A percentile compares a stretch with the other conserved stretches of the same genome.
These are phyloP conservation scores for Condylostylus longicornis DNA, from an alignment of 1,140 invertebrate species.

Conservation along the genomic window DNA sequence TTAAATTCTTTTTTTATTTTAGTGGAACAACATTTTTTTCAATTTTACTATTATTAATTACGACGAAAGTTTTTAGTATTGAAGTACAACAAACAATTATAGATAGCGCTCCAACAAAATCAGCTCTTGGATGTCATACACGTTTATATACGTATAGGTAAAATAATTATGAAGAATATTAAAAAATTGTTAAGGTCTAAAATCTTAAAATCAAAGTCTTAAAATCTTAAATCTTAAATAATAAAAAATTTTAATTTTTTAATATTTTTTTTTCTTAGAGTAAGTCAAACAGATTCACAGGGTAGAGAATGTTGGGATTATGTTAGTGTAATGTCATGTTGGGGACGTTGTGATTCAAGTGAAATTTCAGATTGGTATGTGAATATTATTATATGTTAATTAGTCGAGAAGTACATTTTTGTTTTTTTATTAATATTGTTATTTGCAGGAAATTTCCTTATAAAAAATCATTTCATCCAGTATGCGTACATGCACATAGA, in stretches of 20 bases:
- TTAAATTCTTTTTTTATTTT: no score
- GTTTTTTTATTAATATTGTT: no score
- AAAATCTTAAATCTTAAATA: conserved; percentile 33
- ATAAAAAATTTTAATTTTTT: conserved; percentile 37
- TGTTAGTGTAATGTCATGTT: conserved; percentile 58
- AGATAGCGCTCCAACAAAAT: conserved; percentile 15
- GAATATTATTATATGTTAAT: no score
- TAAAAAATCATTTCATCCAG: conserved; percentile 65
- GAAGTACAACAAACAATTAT: conserved; percentile 20
- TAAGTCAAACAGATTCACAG: conserved; percentile 11
- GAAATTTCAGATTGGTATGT: conserved; percentile 78
- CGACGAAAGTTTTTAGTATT: no score
- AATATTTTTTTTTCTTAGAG: conserved; percentile 39
- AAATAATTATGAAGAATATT: conserved; percentile 16
- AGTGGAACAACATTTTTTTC: no score
- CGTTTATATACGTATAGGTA: conserved; percentile 34
- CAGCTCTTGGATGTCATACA: conserved; percentile 33
- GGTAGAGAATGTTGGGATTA: conserved; percentile 37
- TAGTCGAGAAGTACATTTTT: no score
- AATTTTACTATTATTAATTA: no score
- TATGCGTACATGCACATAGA: conserved; percentile 59
- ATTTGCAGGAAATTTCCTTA: conserved; percentile 76
- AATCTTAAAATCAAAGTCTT: conserved; percentile 34
- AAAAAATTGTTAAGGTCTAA: conserved; percentile 10
- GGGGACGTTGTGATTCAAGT: conserved; percentile 68